phyloP scores from a whole-genome alignment of 2,888 invertebrate genomes.

The Zonitis immaculata region DNA sequence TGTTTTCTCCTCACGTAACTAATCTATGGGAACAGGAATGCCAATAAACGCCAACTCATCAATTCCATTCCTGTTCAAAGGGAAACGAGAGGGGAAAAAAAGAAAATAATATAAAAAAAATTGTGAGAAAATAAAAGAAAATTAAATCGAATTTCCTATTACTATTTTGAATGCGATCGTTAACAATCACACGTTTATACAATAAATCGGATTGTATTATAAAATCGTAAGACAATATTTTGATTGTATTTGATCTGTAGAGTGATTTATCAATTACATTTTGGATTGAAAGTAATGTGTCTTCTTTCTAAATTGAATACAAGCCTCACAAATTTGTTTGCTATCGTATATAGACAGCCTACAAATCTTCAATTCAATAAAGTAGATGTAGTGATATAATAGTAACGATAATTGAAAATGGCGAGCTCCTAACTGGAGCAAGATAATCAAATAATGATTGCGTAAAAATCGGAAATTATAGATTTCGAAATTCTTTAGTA shows the following conservation, averaged over 20 bases:
- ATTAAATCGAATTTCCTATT: too few species aligned
- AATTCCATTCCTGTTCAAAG: slow-evolving; percentile 30
- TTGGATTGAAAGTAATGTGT: slow-evolving; percentile 12
- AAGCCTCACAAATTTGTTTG: slow-evolving; percentile 19
- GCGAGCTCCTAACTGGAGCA: too few species aligned
- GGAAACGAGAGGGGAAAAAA: slow-evolving; percentile 13
- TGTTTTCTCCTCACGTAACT: slow-evolving; percentile 48
- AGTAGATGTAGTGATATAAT: too few species aligned
- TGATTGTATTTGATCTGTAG: neutral
- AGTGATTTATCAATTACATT: slow-evolving; percentile 13
- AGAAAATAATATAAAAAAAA: neutral
- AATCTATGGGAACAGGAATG: slow-evolving; percentile 47
- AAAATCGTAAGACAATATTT: neutral
- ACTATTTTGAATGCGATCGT: too few species aligned
- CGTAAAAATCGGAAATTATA: too few species aligned
- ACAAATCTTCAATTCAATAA: slow-evolving; percentile 17
- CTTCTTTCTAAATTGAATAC: slow-evolving; percentile 15
- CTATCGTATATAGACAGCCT: slow-evolving; percentile 13
- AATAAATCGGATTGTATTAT: neutral
- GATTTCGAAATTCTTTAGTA: too few species aligned
- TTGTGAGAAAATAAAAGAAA: neutral
- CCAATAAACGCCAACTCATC: slow-evolving; percentile 48
- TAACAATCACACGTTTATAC: too few species aligned
- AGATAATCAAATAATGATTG: too few species aligned
- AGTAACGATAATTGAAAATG: too few species aligned